Evolutionary conservation across 2,113 vertebrate species (phyloP).

Genomic region (Cyprinodon tularosa): DNA sequence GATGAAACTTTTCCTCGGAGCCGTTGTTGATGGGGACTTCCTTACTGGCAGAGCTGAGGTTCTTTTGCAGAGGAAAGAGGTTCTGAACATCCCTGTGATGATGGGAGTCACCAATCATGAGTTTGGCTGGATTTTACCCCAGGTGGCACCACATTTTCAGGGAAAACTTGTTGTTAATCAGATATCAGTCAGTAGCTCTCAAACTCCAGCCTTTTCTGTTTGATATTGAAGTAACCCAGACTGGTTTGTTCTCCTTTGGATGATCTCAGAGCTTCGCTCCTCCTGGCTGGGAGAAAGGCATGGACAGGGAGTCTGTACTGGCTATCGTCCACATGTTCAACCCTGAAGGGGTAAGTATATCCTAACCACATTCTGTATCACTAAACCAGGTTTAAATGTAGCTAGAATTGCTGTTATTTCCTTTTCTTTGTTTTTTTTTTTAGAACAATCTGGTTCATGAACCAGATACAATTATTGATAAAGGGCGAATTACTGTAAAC

Average conservation of each 20-base stretch:
- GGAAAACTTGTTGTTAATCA: too few species aligned
- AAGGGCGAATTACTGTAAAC: too few species aligned
- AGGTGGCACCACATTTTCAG: conserved; percentile 2
- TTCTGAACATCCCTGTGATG: conserved; percentile 79
- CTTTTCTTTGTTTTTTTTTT: too few species aligned
- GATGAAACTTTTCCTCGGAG: conserved; percentile 63
- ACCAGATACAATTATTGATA: too few species aligned
- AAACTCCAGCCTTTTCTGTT: not conserved
- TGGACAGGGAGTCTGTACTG: conserved; percentile 64
- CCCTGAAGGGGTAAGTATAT: conserved; percentile 63
- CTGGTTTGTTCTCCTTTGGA: not conserved
- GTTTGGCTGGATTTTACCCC: conserved; percentile 79
- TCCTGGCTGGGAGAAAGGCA: conserved; percentile 74
- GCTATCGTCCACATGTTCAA: conserved; percentile 59
- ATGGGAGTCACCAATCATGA: conserved; percentile 84
- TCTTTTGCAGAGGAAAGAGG: conserved; percentile 72
- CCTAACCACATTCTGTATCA: too few species aligned
- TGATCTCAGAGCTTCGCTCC: conserved; percentile 60
- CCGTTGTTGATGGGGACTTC: conserved; percentile 79
- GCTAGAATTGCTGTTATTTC: too few species aligned
- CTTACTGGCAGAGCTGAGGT: conserved; percentile 71
- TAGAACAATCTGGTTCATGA: too few species aligned
- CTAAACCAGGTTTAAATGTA: too few species aligned
- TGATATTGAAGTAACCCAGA: not conserved
- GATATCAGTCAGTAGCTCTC: too few species aligned